Evolutionary conservation across 2,113 vertebrate genomes (phyloP), one percentile per base, ranked within the genome.

Genomic region (Strigops habroptila): DNA sequence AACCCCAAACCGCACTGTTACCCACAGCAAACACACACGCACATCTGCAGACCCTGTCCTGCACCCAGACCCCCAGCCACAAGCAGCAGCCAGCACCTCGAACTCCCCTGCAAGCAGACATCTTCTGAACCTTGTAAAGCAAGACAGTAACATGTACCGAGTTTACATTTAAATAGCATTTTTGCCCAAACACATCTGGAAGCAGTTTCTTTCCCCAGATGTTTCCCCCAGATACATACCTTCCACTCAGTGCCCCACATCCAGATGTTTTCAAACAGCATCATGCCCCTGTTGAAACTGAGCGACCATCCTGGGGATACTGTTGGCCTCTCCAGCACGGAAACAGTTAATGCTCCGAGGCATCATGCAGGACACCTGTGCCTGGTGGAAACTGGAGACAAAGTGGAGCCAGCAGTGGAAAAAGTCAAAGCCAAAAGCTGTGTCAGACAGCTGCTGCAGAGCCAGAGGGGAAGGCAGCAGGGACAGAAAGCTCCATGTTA

Each of bases 311-410:
- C 62, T 3, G 5, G 76, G 68, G 62, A 69, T 1, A 0, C 43
- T 5, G 3, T 0, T 19, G 43, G 76, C 33, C 41, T 67, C 68
- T 81, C 62, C 91, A 68, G 91, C 88, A 68, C 0, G 0, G 90
- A 27, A 90, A 52, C 48, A 74, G 93, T 93, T 96, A 94, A 96
- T 0, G 1, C 76, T 46, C 22, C 0, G 0, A 52, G 81, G 69
- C 83, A 39, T 10, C 85, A 14, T 7, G 22, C 75, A 59, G 87
- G 82, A 85, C 93, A 96, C 91, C 95, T 94, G 91, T 15, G 7
- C 67, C 57, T 37, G 59, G 3, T 63, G 79, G 96, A 97, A 96
- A 93, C 68, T 39, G 79, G 90, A 96, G 93, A 91, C 93, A 62
- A 90, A 85, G 70, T 1, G 3, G 73, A 88, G 52, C 49, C 37